Percentiles rank a stretch among this genome's conserved stretches.
Evolutionary conservation across 2,797 vertebrate species (phyloP).

Genomic region (Falco novaeseelandiae): DNA sequence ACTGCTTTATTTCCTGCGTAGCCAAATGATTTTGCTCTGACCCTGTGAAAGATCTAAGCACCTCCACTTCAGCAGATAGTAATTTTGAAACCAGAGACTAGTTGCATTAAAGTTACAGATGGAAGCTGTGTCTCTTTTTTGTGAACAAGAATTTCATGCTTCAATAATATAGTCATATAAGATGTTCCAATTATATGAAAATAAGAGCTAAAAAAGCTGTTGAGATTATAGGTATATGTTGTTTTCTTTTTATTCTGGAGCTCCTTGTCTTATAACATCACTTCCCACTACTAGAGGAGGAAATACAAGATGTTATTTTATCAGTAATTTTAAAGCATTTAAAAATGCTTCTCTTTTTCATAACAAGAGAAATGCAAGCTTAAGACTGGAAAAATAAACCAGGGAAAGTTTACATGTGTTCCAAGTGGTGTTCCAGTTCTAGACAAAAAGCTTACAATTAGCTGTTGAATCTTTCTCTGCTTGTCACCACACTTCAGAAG

Average conservation of each 20-base stretch:
- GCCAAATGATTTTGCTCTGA: neutral
- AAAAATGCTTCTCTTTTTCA: neutral
- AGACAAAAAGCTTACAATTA: slow-evolving; percentile 56
- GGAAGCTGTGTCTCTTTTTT: neutral
- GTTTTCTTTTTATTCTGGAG: neutral
- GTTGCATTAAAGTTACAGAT: neutral
- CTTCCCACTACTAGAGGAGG: neutral
- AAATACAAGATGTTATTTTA: neutral
- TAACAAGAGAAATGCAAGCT: neutral
- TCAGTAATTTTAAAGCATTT: neutral
- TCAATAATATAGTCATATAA: neutral
- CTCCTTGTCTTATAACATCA: neutral
- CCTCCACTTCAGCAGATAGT: neutral
- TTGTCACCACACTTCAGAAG: slow-evolving; percentile 58
- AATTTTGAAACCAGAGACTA: neutral
- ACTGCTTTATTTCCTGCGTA: neutral
- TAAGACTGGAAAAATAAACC: neutral
- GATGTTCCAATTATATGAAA: neutral
- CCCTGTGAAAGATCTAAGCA: neutral
- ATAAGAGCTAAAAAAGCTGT: neutral
- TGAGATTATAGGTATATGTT: neutral
- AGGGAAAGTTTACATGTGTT: neutral
- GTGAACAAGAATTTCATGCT: neutral
- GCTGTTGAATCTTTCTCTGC: slow-evolving; percentile 42
- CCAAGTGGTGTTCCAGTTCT: slow-evolving; percentile 3